A percentile compares a stretch with the other conserved stretches of the same genome.
Evolutionary conservation across 2,888 invertebrate species (phyloP).

Genomic region (Rhagium mordax): DNA sequence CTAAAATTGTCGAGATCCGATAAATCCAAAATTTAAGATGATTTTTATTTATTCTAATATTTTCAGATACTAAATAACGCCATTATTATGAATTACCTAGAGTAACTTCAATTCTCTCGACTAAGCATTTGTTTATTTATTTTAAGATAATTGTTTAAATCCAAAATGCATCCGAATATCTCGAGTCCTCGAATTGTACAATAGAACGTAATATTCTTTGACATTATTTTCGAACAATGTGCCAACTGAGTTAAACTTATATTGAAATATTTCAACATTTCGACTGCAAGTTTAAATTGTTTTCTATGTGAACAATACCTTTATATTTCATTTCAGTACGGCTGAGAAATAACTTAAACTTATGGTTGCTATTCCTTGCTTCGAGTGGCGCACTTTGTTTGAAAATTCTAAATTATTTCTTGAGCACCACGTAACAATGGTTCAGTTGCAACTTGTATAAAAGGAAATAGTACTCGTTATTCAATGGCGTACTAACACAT

Average conservation of each 20-base stretch:
- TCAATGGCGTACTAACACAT: background rate
- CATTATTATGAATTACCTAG: no score
- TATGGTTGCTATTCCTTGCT: background rate
- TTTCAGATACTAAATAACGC: no score
- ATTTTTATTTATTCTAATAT: no score
- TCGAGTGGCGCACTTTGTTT: background rate
- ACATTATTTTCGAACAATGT: no score
- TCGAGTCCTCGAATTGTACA: no score
- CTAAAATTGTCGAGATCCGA: no score
- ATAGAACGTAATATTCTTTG: no score
- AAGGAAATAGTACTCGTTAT: background rate
- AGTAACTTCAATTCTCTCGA: no score
- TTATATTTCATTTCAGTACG: background rate
- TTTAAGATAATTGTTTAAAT: no score
- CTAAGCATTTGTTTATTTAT: no score
- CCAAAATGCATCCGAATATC: no score
- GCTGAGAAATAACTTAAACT: background rate
- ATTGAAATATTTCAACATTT: slow-evolving; percentile 25
- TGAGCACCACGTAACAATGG: background rate
- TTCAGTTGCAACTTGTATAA: background rate
- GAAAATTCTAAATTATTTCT: background rate
- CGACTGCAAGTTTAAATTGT: slow-evolving; percentile 28
- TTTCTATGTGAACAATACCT: slow-evolving; percentile 31
- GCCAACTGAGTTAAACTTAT: background rate
- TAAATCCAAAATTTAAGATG: no score